Base-by-base conservation (phyloP, 2,113 vertebrate species). In the Sapajus apella region DNA sequence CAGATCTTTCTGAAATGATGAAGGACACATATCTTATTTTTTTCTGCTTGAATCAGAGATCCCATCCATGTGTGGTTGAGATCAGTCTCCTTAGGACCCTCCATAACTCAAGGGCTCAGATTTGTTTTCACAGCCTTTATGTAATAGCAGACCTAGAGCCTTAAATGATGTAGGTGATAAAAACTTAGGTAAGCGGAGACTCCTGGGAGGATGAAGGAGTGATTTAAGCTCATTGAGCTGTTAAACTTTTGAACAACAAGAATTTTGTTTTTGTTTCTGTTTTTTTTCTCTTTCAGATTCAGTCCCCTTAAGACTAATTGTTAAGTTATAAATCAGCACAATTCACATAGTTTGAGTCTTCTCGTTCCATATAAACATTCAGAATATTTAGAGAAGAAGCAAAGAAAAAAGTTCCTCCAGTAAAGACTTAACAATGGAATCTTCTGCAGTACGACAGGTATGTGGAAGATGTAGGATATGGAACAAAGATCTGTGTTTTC, bases 241-340 rank as follows among this genome's bases (percentile, higher is more conserved):
- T 83, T 75, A 83, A 95, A 32, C n/a, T 96, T 77, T 77, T 94
- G 90, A 88, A 7, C 8, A 9, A 5, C 58, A 72, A 83, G 50
- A n/a, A 8, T 85, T 45, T 55, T 64, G 14, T n/a, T 77, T 72
- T 16, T 50, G 16, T 50, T 47, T 47, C 10, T 52, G 50, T 11
- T 52, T 85, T 76, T 43, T 25, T 13, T 25, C 50, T 23, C 14
- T 90, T 83, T 12, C 92, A 75, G 18, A 35, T 90, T 45, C 85
- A 93, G 90, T 87, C 87, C 96, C 96, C 86, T 83, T 73, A 94
- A 86, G 97, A 95, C 18, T 64, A 77, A 89, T 58, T 58, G 68
- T 43, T 92, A 55, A 83, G 3, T 50, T 93, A 96, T 95, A 94
- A 96, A 97, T 50, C 32, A 96, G 16, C 40, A 70, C 81, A 70